Conservation (phyloP, 2,888 invertebrate species). For the Nebria salina region DNA sequence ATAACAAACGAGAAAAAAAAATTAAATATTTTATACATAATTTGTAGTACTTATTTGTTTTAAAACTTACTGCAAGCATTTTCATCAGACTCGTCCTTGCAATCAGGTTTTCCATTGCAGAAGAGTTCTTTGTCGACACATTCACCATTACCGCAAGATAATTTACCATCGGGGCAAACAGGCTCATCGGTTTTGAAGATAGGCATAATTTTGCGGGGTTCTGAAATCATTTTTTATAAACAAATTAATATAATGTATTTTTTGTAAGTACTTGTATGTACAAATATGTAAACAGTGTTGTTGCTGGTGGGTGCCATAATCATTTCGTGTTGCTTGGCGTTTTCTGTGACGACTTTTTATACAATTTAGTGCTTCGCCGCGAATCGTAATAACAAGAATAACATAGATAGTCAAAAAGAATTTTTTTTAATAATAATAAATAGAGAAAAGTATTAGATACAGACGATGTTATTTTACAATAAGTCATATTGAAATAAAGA, state of each 20-base stretch:
- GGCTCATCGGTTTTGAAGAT: slow-evolving; percentile 94
- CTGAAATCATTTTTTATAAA: slow-evolving; percentile 66
- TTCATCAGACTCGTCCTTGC: slow-evolving; percentile 94
- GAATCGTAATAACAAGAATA: slow-evolving; percentile 3
- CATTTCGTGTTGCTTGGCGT: slow-evolving; percentile 17
- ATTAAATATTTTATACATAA: slow-evolving; percentile 24
- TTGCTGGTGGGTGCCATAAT: slow-evolving; percentile 33
- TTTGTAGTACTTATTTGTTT: background rate
- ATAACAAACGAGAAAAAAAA: slow-evolving; percentile 48
- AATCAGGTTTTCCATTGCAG: slow-evolving; percentile 92
- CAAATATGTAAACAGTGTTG: slow-evolving; percentile 19
- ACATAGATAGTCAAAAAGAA: background rate
- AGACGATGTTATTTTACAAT: slow-evolving; percentile 10
- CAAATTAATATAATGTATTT: slow-evolving; percentile 16
- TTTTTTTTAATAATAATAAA: background rate
- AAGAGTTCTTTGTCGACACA: slow-evolving; percentile 91
- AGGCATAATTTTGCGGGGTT: slow-evolving; percentile 88
- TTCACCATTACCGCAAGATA: slow-evolving; percentile 92
- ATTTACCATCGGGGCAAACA: slow-evolving; percentile 87
- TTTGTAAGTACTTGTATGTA: slow-evolving; percentile 18
- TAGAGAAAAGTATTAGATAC: background rate
- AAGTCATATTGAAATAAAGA: background rate
- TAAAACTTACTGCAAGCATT: slow-evolving; percentile 90
- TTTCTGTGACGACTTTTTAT: slow-evolving; percentile 22
- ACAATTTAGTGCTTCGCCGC: slow-evolving; percentile 18